A percentile compares a stretch with the other conserved stretches of the same genome.
phyloP scores from a whole-genome alignment of 2,113 vertebrate species.

The Plectropomus leopardus region DNA sequence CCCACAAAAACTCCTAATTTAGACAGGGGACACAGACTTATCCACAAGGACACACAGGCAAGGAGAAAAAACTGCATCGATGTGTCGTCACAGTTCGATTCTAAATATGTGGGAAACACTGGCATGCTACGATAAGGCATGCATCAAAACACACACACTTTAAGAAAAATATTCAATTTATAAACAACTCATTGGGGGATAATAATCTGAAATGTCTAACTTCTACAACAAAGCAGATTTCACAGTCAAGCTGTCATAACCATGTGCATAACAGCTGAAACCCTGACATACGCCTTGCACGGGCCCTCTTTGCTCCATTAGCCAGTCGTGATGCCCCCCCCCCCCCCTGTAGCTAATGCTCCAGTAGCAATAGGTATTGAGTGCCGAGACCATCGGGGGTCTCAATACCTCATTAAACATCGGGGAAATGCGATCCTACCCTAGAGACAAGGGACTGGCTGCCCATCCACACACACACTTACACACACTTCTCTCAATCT shows the following conservation, averaged over 20 bases:
- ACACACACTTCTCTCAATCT: conserved; percentile 43
- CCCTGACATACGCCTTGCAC: conserved; percentile 20
- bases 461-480: conserved; percentile 10
- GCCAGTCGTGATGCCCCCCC: conserved; percentile 42
- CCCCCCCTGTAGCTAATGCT: conserved; percentile 56
- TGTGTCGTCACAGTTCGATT: no score
- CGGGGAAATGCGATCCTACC: conserved; percentile 72
- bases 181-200: neutral
- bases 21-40: no score
- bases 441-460: conserved; percentile 53
- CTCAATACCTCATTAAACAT: conserved; percentile 79
- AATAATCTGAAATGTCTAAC: neutral
- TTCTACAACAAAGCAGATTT: conserved; percentile 33
- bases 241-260: conserved; percentile 42
- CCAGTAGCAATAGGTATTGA: conserved; percentile 43
- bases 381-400: conserved; percentile 54
- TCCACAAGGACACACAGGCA: no score
- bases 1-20: no score
- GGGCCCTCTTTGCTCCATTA: conserved; percentile 54
- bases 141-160: neutral
- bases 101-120: no score
- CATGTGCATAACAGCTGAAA: conserved; percentile 45
- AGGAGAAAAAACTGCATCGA: no score
- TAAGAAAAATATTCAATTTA: neutral
- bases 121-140: neutral